Evolutionary conservation across 2,797 vertebrate genomes (phyloP).

Genomic region (Ammospiza maritima): DNA sequence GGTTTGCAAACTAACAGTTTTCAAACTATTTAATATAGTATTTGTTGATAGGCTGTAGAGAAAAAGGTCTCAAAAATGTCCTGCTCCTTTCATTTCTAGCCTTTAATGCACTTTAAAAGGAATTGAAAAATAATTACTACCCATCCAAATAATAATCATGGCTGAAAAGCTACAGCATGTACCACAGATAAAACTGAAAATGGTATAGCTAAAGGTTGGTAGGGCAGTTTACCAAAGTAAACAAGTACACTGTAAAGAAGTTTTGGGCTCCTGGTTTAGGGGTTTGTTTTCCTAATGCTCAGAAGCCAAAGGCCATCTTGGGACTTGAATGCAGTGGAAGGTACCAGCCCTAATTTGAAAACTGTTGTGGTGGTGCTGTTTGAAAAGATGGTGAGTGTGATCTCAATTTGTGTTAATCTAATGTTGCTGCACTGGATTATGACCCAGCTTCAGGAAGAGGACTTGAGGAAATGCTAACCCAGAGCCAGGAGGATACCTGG

Average conservation of each 20-base stretch:
- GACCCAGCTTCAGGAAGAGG: neutral
- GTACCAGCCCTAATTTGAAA: neutral
- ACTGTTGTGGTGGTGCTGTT: neutral
- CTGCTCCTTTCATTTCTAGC: neutral
- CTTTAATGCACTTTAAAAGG: neutral
- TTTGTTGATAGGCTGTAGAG: neutral
- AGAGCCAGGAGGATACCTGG: neutral
- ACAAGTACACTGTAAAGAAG: neutral
- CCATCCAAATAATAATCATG: neutral
- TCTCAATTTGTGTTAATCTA: neutral
- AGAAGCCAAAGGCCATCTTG: neutral
- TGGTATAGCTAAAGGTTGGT: neutral
- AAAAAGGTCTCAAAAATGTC: neutral
- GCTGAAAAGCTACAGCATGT: neutral
- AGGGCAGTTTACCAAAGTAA: neutral
- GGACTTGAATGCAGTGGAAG: neutral
- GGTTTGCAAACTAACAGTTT: slow-evolving; percentile 2
- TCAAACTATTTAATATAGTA: neutral
- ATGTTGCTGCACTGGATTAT: neutral
- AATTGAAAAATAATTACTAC: neutral
- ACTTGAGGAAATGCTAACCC: neutral
- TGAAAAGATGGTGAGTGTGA: neutral
- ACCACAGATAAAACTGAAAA: neutral
- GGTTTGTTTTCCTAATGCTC: neutral
- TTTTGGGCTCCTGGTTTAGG: neutral